Percentiles rank a stretch among this genome's conserved stretches.
These are phyloP conservation scores for Halictus quadricinctus DNA, from an alignment of 2,888 invertebrate species.

Conservation along the genomic window DNA sequence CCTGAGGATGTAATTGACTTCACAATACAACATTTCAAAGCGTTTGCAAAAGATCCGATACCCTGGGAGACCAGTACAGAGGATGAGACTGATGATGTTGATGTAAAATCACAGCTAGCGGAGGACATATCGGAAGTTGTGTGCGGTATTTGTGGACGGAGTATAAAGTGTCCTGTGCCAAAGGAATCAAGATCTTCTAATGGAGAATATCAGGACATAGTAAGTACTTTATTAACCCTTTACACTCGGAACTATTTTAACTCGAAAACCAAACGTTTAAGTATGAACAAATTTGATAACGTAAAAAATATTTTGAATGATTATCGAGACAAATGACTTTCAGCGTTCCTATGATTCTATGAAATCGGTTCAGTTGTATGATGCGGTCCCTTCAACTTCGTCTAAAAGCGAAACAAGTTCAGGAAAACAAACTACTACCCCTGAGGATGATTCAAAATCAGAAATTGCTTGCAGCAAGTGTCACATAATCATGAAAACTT, in stretches of 20 bases:
- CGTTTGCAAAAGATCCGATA: constrained; percentile 62
- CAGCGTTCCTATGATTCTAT: constrained; percentile 1
- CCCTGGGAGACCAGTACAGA: constrained; percentile 44
- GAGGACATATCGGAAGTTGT: constrained; percentile 11
- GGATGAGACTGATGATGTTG: constrained; percentile 30
- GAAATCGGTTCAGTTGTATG: background rate
- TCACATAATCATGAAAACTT: constrained; percentile 12
- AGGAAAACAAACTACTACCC: background rate
- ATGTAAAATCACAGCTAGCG: constrained; percentile 33
- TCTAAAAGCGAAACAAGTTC: background rate
- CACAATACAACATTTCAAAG: constrained; percentile 75
- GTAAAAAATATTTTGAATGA: background rate
- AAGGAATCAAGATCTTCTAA: constrained; percentile 20
- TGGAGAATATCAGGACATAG: background rate
- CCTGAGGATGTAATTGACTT: constrained; percentile 74
- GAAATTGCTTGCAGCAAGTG: constrained; percentile 32
- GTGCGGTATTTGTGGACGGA: constrained; percentile 39
- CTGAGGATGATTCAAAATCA: background rate
- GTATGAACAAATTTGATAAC: too few relatives aligned
- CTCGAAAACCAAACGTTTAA: background rate
- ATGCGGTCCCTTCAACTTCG: background rate
- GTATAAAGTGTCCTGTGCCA: constrained; percentile 1
- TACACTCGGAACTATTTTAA: background rate
- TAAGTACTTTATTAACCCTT: background rate
- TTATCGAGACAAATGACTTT: constrained; percentile 12